A percentile compares a stretch with the other conserved stretches of the same genome.
phyloP scores from a whole-genome alignment of 2,888 invertebrate species.

The Sinhomidia bicolor region DNA sequence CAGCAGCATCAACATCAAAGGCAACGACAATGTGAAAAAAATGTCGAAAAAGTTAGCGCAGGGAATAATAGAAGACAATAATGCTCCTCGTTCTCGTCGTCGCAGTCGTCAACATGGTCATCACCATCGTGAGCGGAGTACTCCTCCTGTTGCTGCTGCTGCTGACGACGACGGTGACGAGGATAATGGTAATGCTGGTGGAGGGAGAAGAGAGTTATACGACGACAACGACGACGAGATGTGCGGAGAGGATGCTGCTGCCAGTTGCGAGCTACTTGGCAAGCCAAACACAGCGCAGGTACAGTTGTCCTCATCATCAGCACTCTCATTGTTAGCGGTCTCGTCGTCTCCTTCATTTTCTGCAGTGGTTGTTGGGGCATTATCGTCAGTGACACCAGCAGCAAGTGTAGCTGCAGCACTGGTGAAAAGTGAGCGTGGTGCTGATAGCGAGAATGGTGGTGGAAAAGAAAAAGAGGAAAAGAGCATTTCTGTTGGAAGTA shows the following conservation, averaged over 20 bases:
- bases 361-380: not conserved
- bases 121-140: conserved; percentile 5
- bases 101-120: conserved; percentile 40
- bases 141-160: conserved; percentile 38
- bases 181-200: not conserved
- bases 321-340: not conserved
- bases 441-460: conserved; percentile 26
- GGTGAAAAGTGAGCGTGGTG: conserved; percentile 39
- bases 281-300: conserved; percentile 26
- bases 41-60: not conserved
- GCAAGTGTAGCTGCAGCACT: not conserved
- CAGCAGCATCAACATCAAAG: conserved; percentile 7
- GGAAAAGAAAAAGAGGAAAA: conserved; percentile 15
- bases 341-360: conserved; percentile 14
- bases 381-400: not conserved
- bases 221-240: conserved; percentile 42
- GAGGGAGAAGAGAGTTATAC: conserved; percentile 12
- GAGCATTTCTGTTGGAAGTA: not conserved
- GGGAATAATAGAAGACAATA: not conserved
- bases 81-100: not conserved
- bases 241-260: conserved; percentile 51
- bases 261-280: conserved; percentile 60
- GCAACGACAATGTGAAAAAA: conserved; percentile 11
- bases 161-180: conserved; percentile 22
- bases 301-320: not conserved